Evolutionary conservation across 1,140 invertebrate species (phyloP).

Genomic region (Sycophaga agraensis): DNA sequence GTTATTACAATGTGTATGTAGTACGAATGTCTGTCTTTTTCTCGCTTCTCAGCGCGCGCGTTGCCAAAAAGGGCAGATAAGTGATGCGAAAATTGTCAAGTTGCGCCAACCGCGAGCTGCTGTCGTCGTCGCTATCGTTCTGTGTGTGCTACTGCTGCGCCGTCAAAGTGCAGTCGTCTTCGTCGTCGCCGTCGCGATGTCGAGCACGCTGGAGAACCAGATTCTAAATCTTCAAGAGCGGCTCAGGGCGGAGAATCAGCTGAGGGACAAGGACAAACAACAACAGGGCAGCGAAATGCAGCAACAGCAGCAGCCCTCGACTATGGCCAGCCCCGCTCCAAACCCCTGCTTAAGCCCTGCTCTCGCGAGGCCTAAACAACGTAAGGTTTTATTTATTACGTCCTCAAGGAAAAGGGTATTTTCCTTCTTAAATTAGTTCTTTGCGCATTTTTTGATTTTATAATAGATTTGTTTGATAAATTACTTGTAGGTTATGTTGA

Average conservation of each 20-base stretch:
- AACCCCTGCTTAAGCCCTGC: constrained; percentile 43
- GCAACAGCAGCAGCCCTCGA: constrained; percentile 35
- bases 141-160: background rate
- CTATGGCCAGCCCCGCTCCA: constrained; percentile 37
- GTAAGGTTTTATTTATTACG: constrained; percentile 38
- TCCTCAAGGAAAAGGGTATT: too few relatives aligned
- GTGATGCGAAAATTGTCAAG: constrained; percentile 50
- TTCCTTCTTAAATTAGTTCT: background rate
- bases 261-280: constrained; percentile 56
- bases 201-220: constrained; percentile 62
- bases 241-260: constrained; percentile 67
- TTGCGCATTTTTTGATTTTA: background rate
- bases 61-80: constrained; percentile 49
- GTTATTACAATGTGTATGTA: too few relatives aligned
- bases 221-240: constrained; percentile 67
- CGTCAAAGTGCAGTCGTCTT: constrained; percentile 16
- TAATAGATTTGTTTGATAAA: background rate
- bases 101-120: constrained; percentile 33
- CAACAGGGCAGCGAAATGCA: background rate
- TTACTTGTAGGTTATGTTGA: constrained; percentile 51
- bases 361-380: constrained; percentile 45
- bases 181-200: constrained; percentile 40
- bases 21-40: constrained; percentile 27
- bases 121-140: constrained; percentile 11
- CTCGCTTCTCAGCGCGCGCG: constrained; percentile 29